Conservation (phyloP, 1,140 invertebrate genomes). For the Protaetia brevitarsis region DNA sequence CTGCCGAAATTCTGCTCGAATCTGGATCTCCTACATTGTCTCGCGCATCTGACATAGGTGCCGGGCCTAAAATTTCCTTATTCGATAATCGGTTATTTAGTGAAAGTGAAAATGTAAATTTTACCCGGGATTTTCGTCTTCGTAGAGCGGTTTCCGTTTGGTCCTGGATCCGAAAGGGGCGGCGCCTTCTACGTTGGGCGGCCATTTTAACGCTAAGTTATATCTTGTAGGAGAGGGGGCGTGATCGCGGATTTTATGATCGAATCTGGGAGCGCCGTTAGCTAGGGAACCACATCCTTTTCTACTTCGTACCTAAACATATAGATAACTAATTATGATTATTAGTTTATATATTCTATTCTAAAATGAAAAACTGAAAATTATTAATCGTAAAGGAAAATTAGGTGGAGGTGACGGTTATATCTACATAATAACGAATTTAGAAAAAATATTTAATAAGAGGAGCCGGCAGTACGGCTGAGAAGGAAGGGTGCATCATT, state of each 20-base stretch:
- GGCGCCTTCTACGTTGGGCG: neutral
- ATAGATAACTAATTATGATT: too few relatives aligned
- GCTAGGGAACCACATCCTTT: slow-evolving; percentile 5
- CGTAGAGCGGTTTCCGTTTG: neutral
- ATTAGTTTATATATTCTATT: too few relatives aligned
- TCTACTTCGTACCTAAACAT: neutral
- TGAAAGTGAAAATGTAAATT: too few relatives aligned
- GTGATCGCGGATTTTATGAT: neutral
- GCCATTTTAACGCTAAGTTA: neutral
- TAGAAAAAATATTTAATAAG: too few relatives aligned
- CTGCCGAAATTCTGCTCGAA: slow-evolving; percentile 34
- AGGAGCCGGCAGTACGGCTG: too few relatives aligned
- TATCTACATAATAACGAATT: too few relatives aligned
- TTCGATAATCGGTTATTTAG: too few relatives aligned
- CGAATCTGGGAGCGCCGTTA: neutral
- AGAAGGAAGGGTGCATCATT: too few relatives aligned
- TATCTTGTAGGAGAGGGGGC: neutral
- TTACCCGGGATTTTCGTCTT: neutral
- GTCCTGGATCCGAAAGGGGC: neutral
- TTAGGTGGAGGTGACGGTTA: too few relatives aligned
- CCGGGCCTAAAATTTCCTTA: slow-evolving; percentile 39
- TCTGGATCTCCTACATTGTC: slow-evolving; percentile 32
- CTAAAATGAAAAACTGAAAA: too few relatives aligned
- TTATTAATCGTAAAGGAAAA: too few relatives aligned
- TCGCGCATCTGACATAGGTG: slow-evolving; percentile 30